Evolutionary conservation across 2,888 invertebrate genomes (phyloP).

Genomic region (Drosophila leonis): DNA sequence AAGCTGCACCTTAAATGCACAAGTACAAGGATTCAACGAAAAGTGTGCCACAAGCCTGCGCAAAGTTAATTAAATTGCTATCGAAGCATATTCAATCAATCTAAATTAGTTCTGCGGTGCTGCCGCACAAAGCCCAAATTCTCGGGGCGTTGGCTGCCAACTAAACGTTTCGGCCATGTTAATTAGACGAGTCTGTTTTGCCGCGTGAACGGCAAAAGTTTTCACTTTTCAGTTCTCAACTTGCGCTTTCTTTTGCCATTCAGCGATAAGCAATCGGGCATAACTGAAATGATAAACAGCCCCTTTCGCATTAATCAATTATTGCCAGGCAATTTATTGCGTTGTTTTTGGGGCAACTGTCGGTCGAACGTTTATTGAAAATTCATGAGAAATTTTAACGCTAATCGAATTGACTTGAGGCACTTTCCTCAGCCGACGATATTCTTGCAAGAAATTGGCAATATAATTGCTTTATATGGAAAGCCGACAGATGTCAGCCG

Average conservation of each 20-base stretch:
- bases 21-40: slow-evolving; percentile 30
- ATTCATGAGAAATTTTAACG: slow-evolving; percentile 47
- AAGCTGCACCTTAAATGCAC: slow-evolving; percentile 53
- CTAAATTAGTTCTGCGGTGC: slow-evolving; percentile 75
- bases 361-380: slow-evolving; percentile 58
- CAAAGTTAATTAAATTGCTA: slow-evolving; percentile 78
- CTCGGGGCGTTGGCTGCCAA: slow-evolving; percentile 42
- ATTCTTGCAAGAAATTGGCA: slow-evolving; percentile 38
- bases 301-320: slow-evolving; percentile 71
- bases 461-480: slow-evolving; percentile 60
- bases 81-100: slow-evolving; percentile 81
- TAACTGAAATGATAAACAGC: neutral
- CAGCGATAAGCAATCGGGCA: slow-evolving; percentile 54
- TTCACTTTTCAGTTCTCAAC: slow-evolving; percentile 14
- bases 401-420: slow-evolving; percentile 43
- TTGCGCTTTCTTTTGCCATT: slow-evolving; percentile 24
- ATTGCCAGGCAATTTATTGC: slow-evolving; percentile 74
- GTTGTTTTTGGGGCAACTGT: slow-evolving; percentile 40
- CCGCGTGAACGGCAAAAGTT: slow-evolving; percentile 66
- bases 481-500: slow-evolving; percentile 56
- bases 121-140: slow-evolving; percentile 51
- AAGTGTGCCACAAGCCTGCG: slow-evolving; percentile 53
- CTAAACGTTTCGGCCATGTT: slow-evolving; percentile 56
- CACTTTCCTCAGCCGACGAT: slow-evolving; percentile 11
- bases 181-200: slow-evolving; percentile 64